Evolutionary conservation across 2,113 vertebrate genomes (phyloP).

Genomic region (Pelecanoides urinatrix): DNA sequence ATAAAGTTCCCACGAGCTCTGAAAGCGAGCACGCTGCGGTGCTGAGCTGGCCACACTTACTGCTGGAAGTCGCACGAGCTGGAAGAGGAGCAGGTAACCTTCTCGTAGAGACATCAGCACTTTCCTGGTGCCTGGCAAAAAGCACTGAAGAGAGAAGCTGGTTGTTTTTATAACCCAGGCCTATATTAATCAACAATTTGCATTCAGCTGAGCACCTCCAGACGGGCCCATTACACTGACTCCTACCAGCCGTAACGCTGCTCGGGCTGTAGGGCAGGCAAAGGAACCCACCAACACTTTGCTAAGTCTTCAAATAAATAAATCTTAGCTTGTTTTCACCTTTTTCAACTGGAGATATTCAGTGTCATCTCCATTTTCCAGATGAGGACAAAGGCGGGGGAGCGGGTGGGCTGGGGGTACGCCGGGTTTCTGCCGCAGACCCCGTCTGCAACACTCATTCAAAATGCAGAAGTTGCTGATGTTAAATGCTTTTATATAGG

Average conservation of each 20-base stretch:
- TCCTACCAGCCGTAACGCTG: neutral
- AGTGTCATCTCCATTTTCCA: neutral
- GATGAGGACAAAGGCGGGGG: neutral
- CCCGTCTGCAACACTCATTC: rapidly evolving
- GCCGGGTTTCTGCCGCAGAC: neutral
- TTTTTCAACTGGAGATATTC: neutral
- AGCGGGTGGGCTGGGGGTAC: neutral
- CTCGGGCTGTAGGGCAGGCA: neutral
- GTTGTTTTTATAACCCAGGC: neutral
- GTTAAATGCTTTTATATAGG: neutral
- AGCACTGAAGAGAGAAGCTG: neutral
- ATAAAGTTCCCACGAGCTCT: neutral
- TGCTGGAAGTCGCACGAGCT: neutral
- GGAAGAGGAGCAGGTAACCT: neutral
- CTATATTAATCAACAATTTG: neutral
- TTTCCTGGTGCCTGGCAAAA: neutral
- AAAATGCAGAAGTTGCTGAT: neutral
- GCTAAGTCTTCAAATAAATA: neutral
- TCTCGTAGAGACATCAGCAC: neutral
- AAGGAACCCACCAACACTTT: neutral
- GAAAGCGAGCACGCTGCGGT: rapidly evolving
- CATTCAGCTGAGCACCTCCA: neutral
- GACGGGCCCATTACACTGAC: neutral
- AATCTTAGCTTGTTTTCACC: neutral
- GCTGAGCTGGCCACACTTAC: neutral